Percentiles rank a stretch among this genome's conserved stretches.
Evolutionary conservation across 53 echinoderm and acorn worm species (phyloP).

Genomic region (Temnopleurus reevesii): DNA sequence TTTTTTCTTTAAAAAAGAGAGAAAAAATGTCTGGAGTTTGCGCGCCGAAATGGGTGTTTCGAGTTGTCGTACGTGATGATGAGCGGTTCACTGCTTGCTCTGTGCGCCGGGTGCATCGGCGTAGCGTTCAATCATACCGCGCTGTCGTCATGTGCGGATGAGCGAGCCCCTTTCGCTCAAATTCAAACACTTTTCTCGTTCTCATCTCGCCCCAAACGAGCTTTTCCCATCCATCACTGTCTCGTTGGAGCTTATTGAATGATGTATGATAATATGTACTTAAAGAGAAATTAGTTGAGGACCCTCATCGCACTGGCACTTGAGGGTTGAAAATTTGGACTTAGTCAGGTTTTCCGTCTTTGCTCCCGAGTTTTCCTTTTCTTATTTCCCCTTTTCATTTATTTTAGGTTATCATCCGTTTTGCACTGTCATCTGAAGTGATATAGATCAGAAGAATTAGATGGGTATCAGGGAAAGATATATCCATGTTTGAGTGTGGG

Average conservation of each 20-base stretch:
- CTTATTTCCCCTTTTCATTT: background rate
- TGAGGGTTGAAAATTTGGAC: too few species aligned
- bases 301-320: background rate
- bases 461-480: too few species aligned
- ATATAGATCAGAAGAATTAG: background rate
- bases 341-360: background rate
- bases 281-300: constrained; percentile 42
- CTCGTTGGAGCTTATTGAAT: constrained; percentile 15
- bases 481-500: background rate
- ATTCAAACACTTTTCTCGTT: background rate
- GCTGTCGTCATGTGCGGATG: background rate
- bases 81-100: constrained; percentile 14
- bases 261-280: constrained; percentile 60
- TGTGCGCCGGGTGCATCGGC: constrained; percentile 12
- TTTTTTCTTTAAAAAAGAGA: background rate
- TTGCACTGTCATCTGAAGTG: background rate
- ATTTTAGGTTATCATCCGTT: background rate
- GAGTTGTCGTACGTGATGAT: background rate
- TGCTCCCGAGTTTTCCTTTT: background rate
- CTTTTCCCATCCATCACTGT: constrained; percentile 9
- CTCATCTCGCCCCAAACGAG: background rate
- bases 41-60: too few species aligned
- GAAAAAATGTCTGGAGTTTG: background rate
- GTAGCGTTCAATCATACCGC: background rate
- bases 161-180: background rate